Evolutionary conservation across 1,140 invertebrate species (phyloP), one percentile per base, ranked within the genome.

Genomic region (Microplitis mediator): DNA sequence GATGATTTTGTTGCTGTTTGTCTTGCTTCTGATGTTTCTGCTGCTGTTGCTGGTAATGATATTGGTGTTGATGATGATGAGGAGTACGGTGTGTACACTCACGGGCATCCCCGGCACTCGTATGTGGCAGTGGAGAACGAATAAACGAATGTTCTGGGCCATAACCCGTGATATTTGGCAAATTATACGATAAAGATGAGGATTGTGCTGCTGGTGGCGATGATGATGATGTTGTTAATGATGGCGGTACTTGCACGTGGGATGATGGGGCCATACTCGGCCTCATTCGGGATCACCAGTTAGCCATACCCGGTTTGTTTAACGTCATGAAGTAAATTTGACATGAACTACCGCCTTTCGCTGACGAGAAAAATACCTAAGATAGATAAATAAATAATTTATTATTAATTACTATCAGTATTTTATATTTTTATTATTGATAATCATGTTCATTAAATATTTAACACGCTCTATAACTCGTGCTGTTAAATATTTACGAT

Each of bases 241-340:
- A 14, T 23, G 71, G 69, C 54, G 69, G 32, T 73, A 74, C 68
- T 73, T 71, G 78, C 63, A 74, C 58, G 39, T 76, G 56, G 76
- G 76, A 77, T 70, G 66, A 66, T 69, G 70, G 74, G 80, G 80
- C 81, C 81, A 81, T 72, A 74, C 69, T 68, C 61, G 84, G 84
- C 84, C 82, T 76, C 75, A 81, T 84, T 85, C 80, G 82, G 78
- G 81, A 86, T 90, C 93, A 99, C 98, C 98, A 99, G 90, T 99
- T 99, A 81, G 96, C 95, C 93, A 99, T 96, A 76, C 98, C 97
- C 62, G 98, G 97, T 89, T 99, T 99, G 88, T 99, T 99, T 78
- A 99, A 91, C 76, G 98, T 99, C 98, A 99, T 99, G 89, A 99
- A 99, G 87, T 99, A 99, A 80, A 99, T 99, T 89, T 99, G 98